Evolutionary conservation across 1,140 invertebrate species (phyloP).

Genomic region (Drosophila pseudoobscura): DNA sequence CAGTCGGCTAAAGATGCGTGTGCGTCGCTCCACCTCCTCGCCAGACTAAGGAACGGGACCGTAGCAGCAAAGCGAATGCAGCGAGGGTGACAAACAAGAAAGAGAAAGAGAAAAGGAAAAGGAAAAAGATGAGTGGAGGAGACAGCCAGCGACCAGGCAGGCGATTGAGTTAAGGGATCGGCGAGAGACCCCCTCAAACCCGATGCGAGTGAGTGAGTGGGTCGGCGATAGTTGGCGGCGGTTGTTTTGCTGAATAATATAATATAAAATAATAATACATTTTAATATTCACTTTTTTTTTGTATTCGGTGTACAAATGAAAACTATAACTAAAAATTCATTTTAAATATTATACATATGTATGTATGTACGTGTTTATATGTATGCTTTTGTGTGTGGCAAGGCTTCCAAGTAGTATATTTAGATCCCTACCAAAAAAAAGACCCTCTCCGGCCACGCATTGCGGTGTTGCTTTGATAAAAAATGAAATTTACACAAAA

Average conservation of each 20-base stretch:
- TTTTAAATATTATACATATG: slow-evolving; percentile 32
- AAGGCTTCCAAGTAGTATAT: slow-evolving; percentile 43
- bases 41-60: slow-evolving; percentile 43
- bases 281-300: not conserved
- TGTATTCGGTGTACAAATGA: slow-evolving; percentile 36
- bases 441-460: not conserved
- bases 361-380: slow-evolving; percentile 13
- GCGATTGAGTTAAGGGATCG: too few species aligned
- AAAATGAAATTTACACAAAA: slow-evolving; percentile 28
- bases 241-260: slow-evolving; percentile 5
- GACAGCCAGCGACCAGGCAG: too few species aligned
- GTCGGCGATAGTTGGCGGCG: slow-evolving; percentile 8
- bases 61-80: not conserved
- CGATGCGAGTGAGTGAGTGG: not conserved
- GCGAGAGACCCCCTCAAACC: too few species aligned
- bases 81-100: not conserved
- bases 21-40: slow-evolving; percentile 63
- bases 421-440: slow-evolving; percentile 34
- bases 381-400: slow-evolving; percentile 1
- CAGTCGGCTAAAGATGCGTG: slow-evolving; percentile 64
- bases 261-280: slow-evolving; percentile 5
- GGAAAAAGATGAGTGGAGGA: too few species aligned
- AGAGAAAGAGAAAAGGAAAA: slow-evolving; percentile 14
- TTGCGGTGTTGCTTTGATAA: slow-evolving; percentile 33
- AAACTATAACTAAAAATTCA: slow-evolving; percentile 20